Evolutionary conservation across 2,797 vertebrate genomes (phyloP).

Genomic region (Amazona finschi): DNA sequence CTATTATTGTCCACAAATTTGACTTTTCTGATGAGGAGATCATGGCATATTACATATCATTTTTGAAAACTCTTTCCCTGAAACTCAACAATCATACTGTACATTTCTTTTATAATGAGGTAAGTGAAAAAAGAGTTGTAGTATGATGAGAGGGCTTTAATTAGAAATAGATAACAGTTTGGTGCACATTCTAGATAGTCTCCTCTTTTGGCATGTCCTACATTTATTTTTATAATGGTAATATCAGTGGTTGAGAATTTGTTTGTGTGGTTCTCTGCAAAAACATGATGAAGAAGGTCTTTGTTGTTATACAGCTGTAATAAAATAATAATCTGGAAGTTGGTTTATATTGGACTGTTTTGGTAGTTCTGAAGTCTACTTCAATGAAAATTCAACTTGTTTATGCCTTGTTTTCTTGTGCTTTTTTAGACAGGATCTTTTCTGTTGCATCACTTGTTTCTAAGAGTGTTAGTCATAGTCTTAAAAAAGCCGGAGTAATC

Average conservation of each 20-base stretch:
- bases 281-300: not conserved
- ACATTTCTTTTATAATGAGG: constrained; percentile 99
- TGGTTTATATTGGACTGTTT: not conserved
- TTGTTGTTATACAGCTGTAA: not conserved
- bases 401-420: not conserved
- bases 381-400: not conserved
- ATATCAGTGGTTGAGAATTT: not conserved
- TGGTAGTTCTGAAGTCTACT: not conserved
- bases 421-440: not conserved
- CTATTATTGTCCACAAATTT: constrained; percentile 98
- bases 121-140: constrained; percentile 69
- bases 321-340: not conserved
- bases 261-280: not conserved
- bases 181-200: not conserved
- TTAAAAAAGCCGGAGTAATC: not conserved
- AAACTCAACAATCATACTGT: constrained; percentile 98
- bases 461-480: not conserved
- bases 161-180: not conserved
- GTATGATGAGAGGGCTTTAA: not conserved
- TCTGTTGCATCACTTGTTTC: not conserved
- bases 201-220: not conserved
- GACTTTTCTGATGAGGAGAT: constrained; percentile 99
- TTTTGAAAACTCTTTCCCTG: constrained; percentile 96
- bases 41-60: constrained; percentile 99
- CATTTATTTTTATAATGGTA: not conserved